phyloP scores from a whole-genome alignment of 2,888 invertebrate species.

The Agrotis puta region DNA sequence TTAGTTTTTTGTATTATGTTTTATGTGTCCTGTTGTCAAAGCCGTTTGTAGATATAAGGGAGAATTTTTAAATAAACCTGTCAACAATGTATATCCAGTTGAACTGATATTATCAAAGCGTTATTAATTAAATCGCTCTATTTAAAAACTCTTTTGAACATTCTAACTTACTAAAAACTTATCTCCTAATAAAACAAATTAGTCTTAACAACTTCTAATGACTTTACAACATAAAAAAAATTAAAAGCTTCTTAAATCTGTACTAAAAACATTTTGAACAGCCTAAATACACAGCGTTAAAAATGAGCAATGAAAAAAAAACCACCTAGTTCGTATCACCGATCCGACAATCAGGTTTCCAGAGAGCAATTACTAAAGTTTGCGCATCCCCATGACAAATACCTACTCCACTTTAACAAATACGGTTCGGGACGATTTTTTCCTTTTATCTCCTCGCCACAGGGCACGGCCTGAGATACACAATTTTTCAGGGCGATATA shows the following conservation, averaged over 20 bases:
- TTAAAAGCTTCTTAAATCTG: constrained; percentile 16
- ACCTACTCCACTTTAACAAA: constrained; percentile 87
- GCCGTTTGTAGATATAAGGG: background rate
- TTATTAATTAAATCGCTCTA: constrained; percentile 16
- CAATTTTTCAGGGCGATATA: constrained; percentile 90
- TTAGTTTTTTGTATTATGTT: constrained; percentile 39
- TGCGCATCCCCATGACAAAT: constrained; percentile 83
- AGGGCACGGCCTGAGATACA: constrained; percentile 85
- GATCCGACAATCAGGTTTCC: constrained; percentile 73
- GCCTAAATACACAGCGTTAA: constrained; percentile 40
- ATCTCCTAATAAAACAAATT: constrained; percentile 29
- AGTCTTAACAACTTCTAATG: constrained; percentile 20
- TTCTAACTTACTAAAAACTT: constrained; percentile 14
- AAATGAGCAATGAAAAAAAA: constrained; percentile 43
- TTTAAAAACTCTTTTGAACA: too few species aligned
- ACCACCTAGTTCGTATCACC: constrained; percentile 55
- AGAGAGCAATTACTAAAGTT: constrained; percentile 88
- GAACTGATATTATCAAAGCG: constrained; percentile 17
- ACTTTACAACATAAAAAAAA: constrained; percentile 29
- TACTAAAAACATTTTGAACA: constrained; percentile 24
- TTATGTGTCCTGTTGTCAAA: background rate
- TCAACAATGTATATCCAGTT: constrained; percentile 4
- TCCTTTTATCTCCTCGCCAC: constrained; percentile 86
- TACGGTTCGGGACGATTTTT: constrained; percentile 84
- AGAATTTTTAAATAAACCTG: background rate